A percentile compares a stretch with the other conserved stretches of the same genome.
Conservation (phyloP, 2,888 invertebrate species). For the Eristalis tenax region DNA sequence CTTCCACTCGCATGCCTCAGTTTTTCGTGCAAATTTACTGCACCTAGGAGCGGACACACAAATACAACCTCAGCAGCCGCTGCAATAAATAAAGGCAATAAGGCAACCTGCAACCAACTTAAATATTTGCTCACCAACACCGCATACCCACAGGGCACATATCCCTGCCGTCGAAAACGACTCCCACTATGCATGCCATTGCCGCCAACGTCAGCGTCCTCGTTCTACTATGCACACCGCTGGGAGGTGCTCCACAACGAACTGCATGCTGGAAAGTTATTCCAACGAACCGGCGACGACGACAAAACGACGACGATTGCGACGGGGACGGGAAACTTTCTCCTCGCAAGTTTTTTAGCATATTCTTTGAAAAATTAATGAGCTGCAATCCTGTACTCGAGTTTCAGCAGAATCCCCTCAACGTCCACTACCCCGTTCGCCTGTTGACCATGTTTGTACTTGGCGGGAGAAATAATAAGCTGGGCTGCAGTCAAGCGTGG, state of each 20-base stretch:
- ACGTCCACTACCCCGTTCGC: background rate
- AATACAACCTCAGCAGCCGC: background rate
- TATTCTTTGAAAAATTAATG: slow-evolving; percentile 65
- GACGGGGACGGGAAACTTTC: slow-evolving; percentile 35
- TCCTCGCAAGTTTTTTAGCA: slow-evolving; percentile 49
- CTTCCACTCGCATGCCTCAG: background rate
- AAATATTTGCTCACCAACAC: slow-evolving; percentile 52
- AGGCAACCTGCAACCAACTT: slow-evolving; percentile 52
- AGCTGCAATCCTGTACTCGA: slow-evolving; percentile 48
- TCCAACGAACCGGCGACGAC: background rate
- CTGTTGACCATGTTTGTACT: slow-evolving; percentile 39
- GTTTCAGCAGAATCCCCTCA: slow-evolving; percentile 13
- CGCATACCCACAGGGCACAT: slow-evolving; percentile 48
- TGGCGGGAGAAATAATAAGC: slow-evolving; percentile 41
- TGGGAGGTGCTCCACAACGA: background rate
- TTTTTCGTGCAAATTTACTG: background rate
- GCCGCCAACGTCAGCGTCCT: slow-evolving; percentile 25
- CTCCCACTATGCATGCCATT: background rate
- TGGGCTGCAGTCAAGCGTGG: slow-evolving; percentile 41
- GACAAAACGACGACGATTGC: background rate
- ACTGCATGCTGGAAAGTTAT: slow-evolving; percentile 26
- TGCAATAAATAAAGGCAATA: slow-evolving; percentile 42
- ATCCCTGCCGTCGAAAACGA: slow-evolving; percentile 22
- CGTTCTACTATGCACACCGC: background rate
- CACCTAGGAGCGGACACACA: background rate